Conservation (phyloP, 2,113 vertebrate species). For the Siphamia tubifer region DNA sequence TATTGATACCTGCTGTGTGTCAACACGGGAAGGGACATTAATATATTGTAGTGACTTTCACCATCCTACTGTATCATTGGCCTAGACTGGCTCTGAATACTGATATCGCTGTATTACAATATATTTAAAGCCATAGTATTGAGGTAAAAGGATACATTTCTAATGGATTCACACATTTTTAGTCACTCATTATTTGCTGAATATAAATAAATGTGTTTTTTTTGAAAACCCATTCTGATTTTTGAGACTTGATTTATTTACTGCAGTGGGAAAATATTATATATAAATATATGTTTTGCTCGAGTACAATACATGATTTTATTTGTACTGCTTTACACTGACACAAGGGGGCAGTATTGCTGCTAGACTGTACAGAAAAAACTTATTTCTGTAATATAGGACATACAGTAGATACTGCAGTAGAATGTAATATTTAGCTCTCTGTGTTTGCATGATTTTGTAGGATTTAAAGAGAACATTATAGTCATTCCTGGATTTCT, state of each 20-base stretch:
- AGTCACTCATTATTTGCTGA: conserved; percentile 31
- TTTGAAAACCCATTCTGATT: conserved; percentile 16
- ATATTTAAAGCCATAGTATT: conserved; percentile 38
- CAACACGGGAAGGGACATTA: conserved; percentile 25
- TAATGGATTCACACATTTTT: conserved; percentile 13
- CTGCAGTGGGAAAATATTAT: not conserved
- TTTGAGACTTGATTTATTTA: conserved; percentile 20
- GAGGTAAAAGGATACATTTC: conserved; percentile 31
- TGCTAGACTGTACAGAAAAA: not conserved
- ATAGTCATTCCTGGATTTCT: not conserved
- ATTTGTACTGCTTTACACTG: not conserved
- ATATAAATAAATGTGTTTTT: conserved; percentile 65
- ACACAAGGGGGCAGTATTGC: conserved; percentile 68
- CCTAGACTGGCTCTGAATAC: conserved; percentile 36
- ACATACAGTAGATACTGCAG: not conserved
- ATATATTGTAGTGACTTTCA: conserved; percentile 24
- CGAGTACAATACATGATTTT: too few relatives aligned
- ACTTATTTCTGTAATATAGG: too few relatives aligned
- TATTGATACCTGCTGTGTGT: conserved; percentile 34
- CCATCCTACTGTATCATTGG: conserved; percentile 31
- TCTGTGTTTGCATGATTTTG: not conserved
- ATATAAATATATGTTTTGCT: too few relatives aligned
- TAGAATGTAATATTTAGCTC: not conserved
- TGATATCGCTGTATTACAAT: conserved; percentile 3
- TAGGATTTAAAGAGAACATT: not conserved